Conservation (phyloP, 2,888 invertebrate species). For the Eristalinus aeneus region DNA sequence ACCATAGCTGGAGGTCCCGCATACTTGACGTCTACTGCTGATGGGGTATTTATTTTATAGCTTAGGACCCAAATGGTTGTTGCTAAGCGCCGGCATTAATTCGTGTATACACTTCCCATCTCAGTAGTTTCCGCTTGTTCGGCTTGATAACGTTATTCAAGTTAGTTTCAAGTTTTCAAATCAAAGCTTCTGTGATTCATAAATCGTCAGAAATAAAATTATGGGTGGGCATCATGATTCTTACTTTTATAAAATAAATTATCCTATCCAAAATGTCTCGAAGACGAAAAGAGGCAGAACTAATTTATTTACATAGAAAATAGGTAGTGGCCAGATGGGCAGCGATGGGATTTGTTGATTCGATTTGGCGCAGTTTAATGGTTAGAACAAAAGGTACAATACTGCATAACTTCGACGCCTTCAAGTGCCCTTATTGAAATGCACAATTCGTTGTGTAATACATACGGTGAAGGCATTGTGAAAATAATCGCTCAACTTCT, state of each 20-base stretch:
- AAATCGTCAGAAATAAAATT: conserved; percentile 5
- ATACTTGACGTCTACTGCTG: conserved; percentile 4
- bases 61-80: conserved; percentile 23
- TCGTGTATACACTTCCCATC: conserved; percentile 5
- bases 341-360: conserved; percentile 4
- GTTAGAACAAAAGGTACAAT: conserved; percentile 1
- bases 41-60: conserved; percentile 33
- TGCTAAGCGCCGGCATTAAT: conserved; percentile 53
- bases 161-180: background rate
- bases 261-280: conserved; percentile 27
- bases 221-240: conserved; percentile 48
- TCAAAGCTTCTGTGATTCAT: conserved; percentile 35
- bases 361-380: conserved; percentile 28
- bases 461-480: background rate
- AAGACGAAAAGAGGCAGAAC: conserved; percentile 5
- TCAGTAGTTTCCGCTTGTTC: conserved; percentile 18
- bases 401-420: conserved; percentile 35
- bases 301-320: conserved; percentile 1
- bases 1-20: conserved; percentile 25
- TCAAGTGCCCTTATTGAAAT: conserved; percentile 40
- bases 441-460: conserved; percentile 30
- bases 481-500: conserved; percentile 13
- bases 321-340: background rate
- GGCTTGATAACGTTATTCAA: conserved; percentile 36
- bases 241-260: conserved; percentile 15